Evolutionary conservation across 1,140 invertebrate species (phyloP).

Genomic region (Thrips palmi): DNA sequence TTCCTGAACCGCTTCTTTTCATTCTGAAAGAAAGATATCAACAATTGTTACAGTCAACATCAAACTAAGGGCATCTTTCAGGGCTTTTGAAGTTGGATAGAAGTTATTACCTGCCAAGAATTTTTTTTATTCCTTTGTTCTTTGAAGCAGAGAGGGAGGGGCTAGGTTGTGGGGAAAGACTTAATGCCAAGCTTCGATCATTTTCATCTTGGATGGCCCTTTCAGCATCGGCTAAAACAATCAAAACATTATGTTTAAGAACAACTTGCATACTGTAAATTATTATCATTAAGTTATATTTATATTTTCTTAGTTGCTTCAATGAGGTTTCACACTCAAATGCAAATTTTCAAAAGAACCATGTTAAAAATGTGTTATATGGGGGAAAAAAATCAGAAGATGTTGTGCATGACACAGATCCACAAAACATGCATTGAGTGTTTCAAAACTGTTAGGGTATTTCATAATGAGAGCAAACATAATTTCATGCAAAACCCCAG

Average conservation of each 20-base stretch:
- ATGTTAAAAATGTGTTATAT: background rate
- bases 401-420: too few relatives aligned
- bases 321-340: too few relatives aligned
- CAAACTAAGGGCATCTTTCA: background rate
- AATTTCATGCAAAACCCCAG: too few relatives aligned
- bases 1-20: constrained; percentile 49
- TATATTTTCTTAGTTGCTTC: background rate
- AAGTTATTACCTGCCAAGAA: constrained; percentile 37
- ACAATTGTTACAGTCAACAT: background rate
- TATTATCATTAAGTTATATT: background rate
- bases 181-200: constrained; percentile 16
- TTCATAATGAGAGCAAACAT: too few relatives aligned
- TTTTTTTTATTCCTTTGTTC: constrained; percentile 36
- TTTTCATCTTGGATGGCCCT: constrained; percentile 31
- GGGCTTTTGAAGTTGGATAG: background rate
- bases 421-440: too few relatives aligned
- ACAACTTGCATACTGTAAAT: background rate
- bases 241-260: background rate
- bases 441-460: too few relatives aligned
- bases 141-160: constrained; percentile 26
- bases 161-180: constrained; percentile 26
- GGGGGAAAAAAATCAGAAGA: constrained; percentile 8
- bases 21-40: constrained; percentile 25
- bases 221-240: constrained; percentile 43
- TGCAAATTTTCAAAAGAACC: too few relatives aligned